Conservation (phyloP, 2,888 invertebrate genomes). For the Mimas tiliae region DNA sequence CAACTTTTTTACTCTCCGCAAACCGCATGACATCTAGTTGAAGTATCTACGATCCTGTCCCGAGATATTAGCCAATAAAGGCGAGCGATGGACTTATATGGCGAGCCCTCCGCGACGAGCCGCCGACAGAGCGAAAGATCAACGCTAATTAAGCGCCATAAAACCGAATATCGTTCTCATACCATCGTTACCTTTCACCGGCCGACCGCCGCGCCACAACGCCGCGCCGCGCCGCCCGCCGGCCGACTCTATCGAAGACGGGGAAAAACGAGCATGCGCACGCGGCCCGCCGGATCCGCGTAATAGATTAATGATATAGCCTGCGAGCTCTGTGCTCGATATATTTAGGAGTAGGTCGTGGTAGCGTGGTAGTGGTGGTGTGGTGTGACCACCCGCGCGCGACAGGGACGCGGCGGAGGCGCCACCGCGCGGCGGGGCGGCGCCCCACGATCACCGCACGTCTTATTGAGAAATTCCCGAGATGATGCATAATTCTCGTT, state of each 20-base stretch:
- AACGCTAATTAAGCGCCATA: constrained; percentile 81
- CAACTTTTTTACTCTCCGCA: constrained; percentile 46
- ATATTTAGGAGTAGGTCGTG: constrained; percentile 51
- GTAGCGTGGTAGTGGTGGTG: constrained; percentile 55
- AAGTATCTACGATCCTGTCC: constrained; percentile 64
- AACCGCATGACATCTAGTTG: constrained; percentile 62
- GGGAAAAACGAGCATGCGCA: constrained; percentile 69
- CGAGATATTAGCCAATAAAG: constrained; percentile 70
- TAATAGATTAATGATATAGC: constrained; percentile 84
- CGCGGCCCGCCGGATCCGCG: constrained; percentile 64
- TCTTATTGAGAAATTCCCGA: constrained; percentile 83
- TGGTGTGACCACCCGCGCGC: constrained; percentile 69
- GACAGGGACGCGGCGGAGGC: constrained; percentile 67
- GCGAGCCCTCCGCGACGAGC: constrained; percentile 53
- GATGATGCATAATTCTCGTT: constrained; percentile 80
- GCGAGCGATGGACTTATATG: constrained; percentile 62
- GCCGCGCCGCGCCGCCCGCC: constrained; percentile 46
- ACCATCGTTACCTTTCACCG: constrained; percentile 71
- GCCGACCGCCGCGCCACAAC: too few relatives aligned
- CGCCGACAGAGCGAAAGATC: constrained; percentile 72
- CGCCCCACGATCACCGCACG: constrained; percentile 75
- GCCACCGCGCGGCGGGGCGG: constrained; percentile 78
- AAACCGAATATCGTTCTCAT: constrained; percentile 74
- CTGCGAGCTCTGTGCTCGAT: constrained; percentile 72
- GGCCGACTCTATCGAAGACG: constrained; percentile 61